Evolutionary conservation across 2,113 vertebrate species (phyloP).

Genomic region (Entomyzon cyanotis): DNA sequence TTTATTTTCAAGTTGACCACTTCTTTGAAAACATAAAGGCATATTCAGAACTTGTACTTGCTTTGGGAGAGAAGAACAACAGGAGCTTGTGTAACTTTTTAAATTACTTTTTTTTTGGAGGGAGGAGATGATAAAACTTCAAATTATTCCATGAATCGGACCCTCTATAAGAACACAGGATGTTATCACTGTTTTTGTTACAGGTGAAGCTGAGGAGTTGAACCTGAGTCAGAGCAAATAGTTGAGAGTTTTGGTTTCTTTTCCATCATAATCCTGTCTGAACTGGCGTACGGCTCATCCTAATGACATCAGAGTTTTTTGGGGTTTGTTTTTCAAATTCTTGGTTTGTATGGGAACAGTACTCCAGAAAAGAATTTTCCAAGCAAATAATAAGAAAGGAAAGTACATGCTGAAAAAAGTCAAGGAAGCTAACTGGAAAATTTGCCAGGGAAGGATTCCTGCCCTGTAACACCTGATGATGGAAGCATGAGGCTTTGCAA

Average conservation of each 20-base stretch:
- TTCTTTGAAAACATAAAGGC: neutral
- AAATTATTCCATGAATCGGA: neutral
- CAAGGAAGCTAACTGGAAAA: neutral
- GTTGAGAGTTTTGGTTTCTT: neutral
- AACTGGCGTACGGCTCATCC: neutral
- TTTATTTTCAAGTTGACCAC: neutral
- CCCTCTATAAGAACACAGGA: neutral
- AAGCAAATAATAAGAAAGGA: neutral
- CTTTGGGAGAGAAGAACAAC: neutral
- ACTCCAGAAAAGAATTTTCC: neutral
- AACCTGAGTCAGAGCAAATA: neutral
- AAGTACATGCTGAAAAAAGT: neutral
- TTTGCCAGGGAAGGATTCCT: neutral
- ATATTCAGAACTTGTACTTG: neutral
- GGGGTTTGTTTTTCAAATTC: neutral
- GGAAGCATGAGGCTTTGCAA: constrained; percentile 45
- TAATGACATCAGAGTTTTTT: neutral
- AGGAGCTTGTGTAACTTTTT: neutral
- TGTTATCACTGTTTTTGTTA: neutral
- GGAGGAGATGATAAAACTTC: neutral
- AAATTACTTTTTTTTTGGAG: neutral
- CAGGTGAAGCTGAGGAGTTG: neutral
- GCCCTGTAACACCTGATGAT: constrained; percentile 46
- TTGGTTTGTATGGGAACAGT: neutral
- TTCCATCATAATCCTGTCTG: neutral